Percentiles rank a stretch among this genome's conserved stretches.
These are phyloP conservation scores for Thamnaconus septentrionalis DNA, from an alignment of 2,113 vertebrate genomes.

Conservation along the genomic window DNA sequence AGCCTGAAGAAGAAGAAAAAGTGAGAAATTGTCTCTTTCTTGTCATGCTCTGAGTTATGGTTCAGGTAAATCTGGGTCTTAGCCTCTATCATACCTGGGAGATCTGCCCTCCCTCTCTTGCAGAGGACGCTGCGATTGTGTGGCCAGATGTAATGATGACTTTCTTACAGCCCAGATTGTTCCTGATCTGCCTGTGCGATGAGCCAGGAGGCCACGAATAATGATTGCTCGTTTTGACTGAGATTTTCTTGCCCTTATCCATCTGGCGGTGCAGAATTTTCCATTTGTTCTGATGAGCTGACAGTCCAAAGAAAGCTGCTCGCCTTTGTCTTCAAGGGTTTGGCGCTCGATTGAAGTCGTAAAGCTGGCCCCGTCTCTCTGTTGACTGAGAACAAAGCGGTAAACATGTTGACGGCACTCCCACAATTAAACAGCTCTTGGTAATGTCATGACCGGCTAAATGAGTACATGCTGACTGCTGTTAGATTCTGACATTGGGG, in stretches of 20 bases:
- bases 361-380: slow-evolving; percentile 25
- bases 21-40: slow-evolving; percentile 42
- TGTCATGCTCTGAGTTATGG: background rate
- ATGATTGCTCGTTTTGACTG: slow-evolving; percentile 27
- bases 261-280: slow-evolving; percentile 48
- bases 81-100: slow-evolving; percentile 55
- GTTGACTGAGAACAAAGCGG: slow-evolving; percentile 46
- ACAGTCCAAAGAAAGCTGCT: slow-evolving; percentile 42
- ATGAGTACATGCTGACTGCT: slow-evolving; percentile 5
- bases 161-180: slow-evolving; percentile 52
- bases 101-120: slow-evolving; percentile 31
- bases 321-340: slow-evolving; percentile 22
- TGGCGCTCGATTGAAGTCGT: slow-evolving; percentile 42
- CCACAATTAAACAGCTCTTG: slow-evolving; percentile 32
- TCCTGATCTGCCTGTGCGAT: background rate
- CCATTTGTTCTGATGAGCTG: slow-evolving; percentile 63
- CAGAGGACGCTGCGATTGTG: slow-evolving; percentile 31
- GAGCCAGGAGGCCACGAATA: background rate
- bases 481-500: slow-evolving; percentile 11
- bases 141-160: slow-evolving; percentile 15
- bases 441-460: slow-evolving; percentile 28
- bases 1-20: slow-evolving; percentile 20
- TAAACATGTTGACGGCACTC: slow-evolving; percentile 47
- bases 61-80: slow-evolving; percentile 21
- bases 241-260: slow-evolving; percentile 45